phyloP scores from a whole-genome alignment of 2,113 vertebrate species.

The Centrocercus urophasianus region DNA sequence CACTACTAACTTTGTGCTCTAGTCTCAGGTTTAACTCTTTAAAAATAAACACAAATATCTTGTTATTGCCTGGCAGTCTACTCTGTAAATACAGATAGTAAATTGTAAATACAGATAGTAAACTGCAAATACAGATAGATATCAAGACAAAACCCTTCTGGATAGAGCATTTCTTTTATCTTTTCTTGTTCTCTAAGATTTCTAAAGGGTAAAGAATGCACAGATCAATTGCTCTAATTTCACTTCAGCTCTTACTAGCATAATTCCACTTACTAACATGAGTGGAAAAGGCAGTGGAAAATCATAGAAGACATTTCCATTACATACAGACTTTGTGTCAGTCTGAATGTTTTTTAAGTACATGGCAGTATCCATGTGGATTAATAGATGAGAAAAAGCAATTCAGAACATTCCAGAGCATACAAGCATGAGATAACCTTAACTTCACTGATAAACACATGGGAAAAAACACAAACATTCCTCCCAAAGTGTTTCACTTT shows the following conservation, averaged over 20 bases:
- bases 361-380: not conserved
- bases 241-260: not conserved
- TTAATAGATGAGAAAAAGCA: not conserved
- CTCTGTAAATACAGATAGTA: too few species aligned
- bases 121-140: not conserved
- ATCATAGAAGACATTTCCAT: not conserved
- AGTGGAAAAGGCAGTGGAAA: not conserved
- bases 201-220: not conserved
- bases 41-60: not conserved
- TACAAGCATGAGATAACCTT: not conserved
- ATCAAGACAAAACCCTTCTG: not conserved
- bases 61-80: not conserved
- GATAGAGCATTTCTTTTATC: not conserved
- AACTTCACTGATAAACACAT: not conserved
- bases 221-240: not conserved
- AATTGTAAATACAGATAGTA: too few species aligned
- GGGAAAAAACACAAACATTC: not conserved
- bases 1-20: not conserved
- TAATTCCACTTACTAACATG: not conserved
- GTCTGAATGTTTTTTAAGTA: not conserved
- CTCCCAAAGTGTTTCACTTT: not conserved
- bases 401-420: not conserved
- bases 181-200: not conserved
- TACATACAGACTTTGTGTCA: not conserved
- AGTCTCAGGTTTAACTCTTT: not conserved